Evolutionary conservation across 2,888 invertebrate species (phyloP).

Genomic region (Rotaria sp.): DNA sequence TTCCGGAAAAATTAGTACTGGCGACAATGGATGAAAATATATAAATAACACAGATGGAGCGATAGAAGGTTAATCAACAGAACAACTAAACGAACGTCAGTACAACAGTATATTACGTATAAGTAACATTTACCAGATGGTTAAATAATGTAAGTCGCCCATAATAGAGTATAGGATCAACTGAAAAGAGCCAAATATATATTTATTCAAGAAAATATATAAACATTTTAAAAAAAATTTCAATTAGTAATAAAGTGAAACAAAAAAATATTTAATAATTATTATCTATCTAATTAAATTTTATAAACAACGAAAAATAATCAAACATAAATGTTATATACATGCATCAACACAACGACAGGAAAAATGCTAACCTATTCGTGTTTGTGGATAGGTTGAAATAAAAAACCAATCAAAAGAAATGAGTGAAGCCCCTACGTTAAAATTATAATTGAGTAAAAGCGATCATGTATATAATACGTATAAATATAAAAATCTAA

Average conservation of each 20-base stretch:
- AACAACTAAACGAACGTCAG: background rate
- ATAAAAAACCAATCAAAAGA: background rate
- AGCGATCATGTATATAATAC: too few relatives aligned
- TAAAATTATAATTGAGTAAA: background rate
- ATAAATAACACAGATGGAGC: background rate
- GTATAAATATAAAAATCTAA: too few relatives aligned
- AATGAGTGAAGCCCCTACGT: background rate
- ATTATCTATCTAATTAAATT: background rate
- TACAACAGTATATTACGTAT: background rate
- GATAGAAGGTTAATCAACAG: background rate
- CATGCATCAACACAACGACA: too few relatives aligned
- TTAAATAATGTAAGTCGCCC: background rate
- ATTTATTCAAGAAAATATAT: background rate
- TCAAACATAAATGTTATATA: background rate
- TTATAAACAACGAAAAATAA: background rate
- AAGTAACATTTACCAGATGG: background rate
- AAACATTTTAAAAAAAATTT: background rate
- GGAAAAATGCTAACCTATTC: background rate
- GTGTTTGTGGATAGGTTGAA: background rate
- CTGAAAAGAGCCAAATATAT: background rate
- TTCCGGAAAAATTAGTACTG: background rate
- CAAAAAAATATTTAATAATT: background rate
- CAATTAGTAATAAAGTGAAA: background rate
- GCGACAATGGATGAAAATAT: background rate
- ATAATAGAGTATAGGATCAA: background rate